These are phyloP conservation scores for Clinocottus analis DNA, from an alignment of 2,113 vertebrate genomes.

Conservation along the genomic window DNA sequence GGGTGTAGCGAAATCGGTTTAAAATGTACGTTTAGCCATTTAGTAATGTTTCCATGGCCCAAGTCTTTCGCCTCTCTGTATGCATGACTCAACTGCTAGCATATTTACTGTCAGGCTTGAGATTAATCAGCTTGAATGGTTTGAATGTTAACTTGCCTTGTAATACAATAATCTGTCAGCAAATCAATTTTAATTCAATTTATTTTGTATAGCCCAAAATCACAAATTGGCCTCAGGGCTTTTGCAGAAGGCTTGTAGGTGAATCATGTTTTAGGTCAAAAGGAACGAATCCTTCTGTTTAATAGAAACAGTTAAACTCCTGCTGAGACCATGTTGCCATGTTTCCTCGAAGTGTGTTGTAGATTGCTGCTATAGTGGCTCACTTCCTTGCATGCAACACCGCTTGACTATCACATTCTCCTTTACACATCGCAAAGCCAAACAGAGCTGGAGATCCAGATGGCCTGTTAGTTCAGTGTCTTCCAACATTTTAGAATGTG, in stretches of 20 bases:
- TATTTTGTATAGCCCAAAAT: no score
- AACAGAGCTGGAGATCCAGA: constrained; percentile 11
- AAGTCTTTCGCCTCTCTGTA: constrained; percentile 34
- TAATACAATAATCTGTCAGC: constrained; percentile 64
- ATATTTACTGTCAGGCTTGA: constrained; percentile 68
- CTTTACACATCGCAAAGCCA: constrained; percentile 20
- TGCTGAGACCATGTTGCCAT: constrained; percentile 60
- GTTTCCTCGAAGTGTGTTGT: constrained; percentile 25
- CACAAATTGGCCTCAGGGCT: no score
- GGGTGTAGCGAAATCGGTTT: constrained; percentile 47
- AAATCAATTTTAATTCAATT: constrained; percentile 12
- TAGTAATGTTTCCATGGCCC: constrained; percentile 62
- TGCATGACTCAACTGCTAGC: constrained; percentile 58
- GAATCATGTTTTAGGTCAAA: constrained; percentile 64
- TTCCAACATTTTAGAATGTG: constrained; percentile 4
- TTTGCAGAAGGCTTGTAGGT: constrained; percentile 25
- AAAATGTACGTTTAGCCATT: constrained; percentile 62
- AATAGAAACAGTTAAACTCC: constrained; percentile 64
- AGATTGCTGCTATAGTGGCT: constrained; percentile 23
- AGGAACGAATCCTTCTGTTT: constrained; percentile 60
- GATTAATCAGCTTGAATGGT: constrained; percentile 71
- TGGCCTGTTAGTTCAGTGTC: constrained; percentile 8
- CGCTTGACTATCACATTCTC: not conserved
- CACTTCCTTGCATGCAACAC: constrained; percentile 22
- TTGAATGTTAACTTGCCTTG: constrained; percentile 68